Conservation (phyloP, 2,888 invertebrate species). For the Lasioglossum oenotherae region DNA sequence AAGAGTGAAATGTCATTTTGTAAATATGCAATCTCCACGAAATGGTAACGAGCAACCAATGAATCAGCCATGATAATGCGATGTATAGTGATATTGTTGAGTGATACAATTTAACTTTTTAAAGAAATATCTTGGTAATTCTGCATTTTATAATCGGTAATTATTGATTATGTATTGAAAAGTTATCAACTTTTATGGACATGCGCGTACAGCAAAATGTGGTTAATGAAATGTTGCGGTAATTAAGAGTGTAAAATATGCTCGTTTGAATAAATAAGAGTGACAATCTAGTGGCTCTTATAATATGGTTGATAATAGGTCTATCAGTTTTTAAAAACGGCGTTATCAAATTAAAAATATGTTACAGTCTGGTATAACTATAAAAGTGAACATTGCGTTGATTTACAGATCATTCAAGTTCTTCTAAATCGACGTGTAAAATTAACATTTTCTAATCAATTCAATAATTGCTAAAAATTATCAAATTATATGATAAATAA, state of each 20-base stretch:
- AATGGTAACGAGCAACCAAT: neutral
- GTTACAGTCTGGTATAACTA: no score
- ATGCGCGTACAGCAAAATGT: neutral
- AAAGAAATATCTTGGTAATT: neutral
- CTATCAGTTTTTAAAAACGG: no score
- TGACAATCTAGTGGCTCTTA: no score
- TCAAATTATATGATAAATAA: neutral
- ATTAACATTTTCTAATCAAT: neutral
- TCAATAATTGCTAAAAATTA: neutral
- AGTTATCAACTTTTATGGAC: neutral
- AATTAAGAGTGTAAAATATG: no score
- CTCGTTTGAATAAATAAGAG: no score
- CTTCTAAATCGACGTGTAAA: neutral
- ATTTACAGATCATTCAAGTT: neutral
- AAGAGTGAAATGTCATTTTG: constrained; percentile 37
- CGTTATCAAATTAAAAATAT: no score
- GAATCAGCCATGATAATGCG: constrained; percentile 5
- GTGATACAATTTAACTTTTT: neutral
- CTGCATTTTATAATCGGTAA: neutral
- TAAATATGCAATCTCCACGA: constrained; percentile 33
- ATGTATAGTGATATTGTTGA: neutral
- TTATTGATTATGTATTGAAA: neutral
- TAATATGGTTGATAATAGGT: no score
- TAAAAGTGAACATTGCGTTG: neutral
- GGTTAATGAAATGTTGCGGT: no score